Evolutionary conservation across 2,797 vertebrate genomes (phyloP), one percentile per base, ranked within the genome.

Genomic region (Babyrousa celebensis): DNA sequence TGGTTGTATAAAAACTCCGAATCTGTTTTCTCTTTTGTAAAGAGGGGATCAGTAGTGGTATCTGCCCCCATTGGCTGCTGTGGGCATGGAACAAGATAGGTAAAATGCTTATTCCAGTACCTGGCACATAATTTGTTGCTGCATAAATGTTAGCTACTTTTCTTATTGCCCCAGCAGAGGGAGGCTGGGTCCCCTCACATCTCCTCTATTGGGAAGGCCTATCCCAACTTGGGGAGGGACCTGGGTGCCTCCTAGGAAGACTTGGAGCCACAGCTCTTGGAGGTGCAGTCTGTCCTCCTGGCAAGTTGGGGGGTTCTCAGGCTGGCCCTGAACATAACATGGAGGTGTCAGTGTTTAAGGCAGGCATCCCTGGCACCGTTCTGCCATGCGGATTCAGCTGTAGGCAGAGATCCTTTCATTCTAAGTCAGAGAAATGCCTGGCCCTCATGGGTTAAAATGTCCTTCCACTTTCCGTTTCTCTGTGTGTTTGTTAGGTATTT

Each of bases 281-380:
- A 90, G 82, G 71, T 43, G 80, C 74, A 93, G 56, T 27, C 93
- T 84, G 36, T 48, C 75, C 68, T 74, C 54, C 77, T 86, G 85
- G 89, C 96, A 63, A 54, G 40, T 20, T 5, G 74, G 74, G 89
- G 63, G 70, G 16, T 48, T 88, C 77, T 68, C 58, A 40, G 71
- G 36, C 25, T 23, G 6, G 56, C 65, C 25, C 58, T 62, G 94
- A 92, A 94, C n/a, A 5, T 43, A 63, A 62, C 36, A 60, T 60
- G 67, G 74, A 85, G 74, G 32, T 90, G 67, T 65, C 72, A 16
- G 40, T 32, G 71, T 65, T n/a, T 16, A 91, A 75, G 89, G 78
- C 92, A 40, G 72, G 70, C 70, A 17, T 75, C 68, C 80, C 65
- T 82, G 95, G 36, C 58, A 29, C 72, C 82, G 23, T 56, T 36